Evolutionary conservation across 92 coral and sea anemone species (phyloP), one percentile per base, ranked within the genome.

Genomic region (Porites lobata): DNA sequence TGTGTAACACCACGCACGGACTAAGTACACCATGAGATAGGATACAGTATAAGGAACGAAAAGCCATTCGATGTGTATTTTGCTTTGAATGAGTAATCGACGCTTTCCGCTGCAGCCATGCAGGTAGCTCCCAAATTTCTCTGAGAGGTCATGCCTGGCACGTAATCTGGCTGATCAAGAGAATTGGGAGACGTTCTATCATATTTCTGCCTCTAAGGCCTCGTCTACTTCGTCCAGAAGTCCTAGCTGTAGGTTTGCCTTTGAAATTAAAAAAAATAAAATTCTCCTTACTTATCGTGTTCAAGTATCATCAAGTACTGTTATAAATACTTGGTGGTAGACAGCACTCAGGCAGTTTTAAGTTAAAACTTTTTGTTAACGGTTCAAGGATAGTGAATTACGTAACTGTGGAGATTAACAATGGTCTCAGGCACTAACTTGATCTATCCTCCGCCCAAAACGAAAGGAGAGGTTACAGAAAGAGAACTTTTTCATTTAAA

Each of bases 211-310:
- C 15, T 59, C 90, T 85, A 88, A 61, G 12, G 91, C 96, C 83
- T 93, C 92, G 69, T 93, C 96, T 20, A 93, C 96, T 52, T 93
- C 96, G 65, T 93, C 96, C 53, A 93, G 54, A 51, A 88, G 86
- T 15, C 96, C 96, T 68, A 93, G 89, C 72, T 93, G 94, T 21
- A 93, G 92, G 78, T 93, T 93, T 65, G 96, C 96, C 96, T 93
- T 80, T 7, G 38, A 68, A 1, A 81, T 20, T 38, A 43, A 74
- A 22, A 22, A 63, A 1, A 73, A 29, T 29, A 4, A 19, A 4
- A 32, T 50, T 75, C 20, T 53, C 64, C 17, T 29, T 61, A 20
- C 1, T 65, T 8, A 1, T 82, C 11, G 20, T 38, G 21, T 38
- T 13, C 56, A 58, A 56, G 14, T 3, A 56, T 10, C 61, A 10